phyloP scores from a whole-genome alignment of 2,888 invertebrate species.

The Heliconius hortense region DNA sequence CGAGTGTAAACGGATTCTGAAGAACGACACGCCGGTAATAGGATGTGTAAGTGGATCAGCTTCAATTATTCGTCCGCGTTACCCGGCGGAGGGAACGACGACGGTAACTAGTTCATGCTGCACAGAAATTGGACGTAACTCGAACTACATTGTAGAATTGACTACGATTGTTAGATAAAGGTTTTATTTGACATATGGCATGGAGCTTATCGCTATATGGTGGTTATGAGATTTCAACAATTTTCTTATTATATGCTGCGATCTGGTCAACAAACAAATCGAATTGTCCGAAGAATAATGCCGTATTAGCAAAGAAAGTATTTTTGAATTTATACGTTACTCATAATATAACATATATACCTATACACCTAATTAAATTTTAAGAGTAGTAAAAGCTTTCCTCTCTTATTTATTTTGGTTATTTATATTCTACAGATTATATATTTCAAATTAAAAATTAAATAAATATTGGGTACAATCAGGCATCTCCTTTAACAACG shows the following conservation, averaged over 20 bases:
- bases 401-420: no score
- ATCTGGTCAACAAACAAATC: not conserved
- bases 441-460: no score
- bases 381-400: no score
- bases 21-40: conserved; percentile 41
- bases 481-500: no score
- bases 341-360: no score
- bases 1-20: conserved; percentile 27
- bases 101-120: conserved; percentile 34
- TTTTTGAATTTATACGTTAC: no score
- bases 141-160: conserved; percentile 26
- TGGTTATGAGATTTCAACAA: not conserved
- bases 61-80: conserved; percentile 41
- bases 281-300: no score
- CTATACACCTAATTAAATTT: no score
- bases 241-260: not conserved
- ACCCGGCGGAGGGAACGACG: conserved; percentile 30
- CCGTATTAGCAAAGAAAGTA: no score
- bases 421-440: no score
- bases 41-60: conserved; percentile 42
- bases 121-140: conserved; percentile 31
- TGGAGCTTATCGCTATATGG: not conserved
- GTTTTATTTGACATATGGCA: conserved; percentile 2
- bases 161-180: not conserved
- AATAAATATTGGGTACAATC: no score